Evolutionary conservation across 1,140 invertebrate genomes (phyloP).

Genomic region (Eriocheir sinensis): DNA sequence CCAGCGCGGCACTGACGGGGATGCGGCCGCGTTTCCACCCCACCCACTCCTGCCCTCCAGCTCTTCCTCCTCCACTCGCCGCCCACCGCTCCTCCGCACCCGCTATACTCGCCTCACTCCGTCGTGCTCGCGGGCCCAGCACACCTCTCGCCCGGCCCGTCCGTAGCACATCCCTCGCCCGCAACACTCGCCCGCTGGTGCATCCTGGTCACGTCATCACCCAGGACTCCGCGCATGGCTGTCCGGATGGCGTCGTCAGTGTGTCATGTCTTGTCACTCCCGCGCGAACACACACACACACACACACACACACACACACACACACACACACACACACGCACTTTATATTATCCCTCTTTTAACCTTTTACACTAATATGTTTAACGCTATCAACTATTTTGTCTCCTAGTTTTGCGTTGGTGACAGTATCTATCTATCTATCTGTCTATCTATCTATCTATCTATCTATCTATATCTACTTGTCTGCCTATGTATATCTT

Average conservation of each 20-base stretch:
- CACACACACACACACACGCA: background rate
- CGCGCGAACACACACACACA: conserved; percentile 3
- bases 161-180: background rate
- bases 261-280: background rate
- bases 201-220: too few species aligned
- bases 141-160: background rate
- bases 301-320: conserved; percentile 44
- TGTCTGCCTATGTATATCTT: conserved; percentile 39
- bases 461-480: background rate
- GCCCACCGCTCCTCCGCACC: background rate
- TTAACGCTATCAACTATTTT: too few species aligned
- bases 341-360: too few species aligned
- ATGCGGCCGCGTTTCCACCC: background rate
- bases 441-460: background rate
- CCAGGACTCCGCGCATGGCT: too few species aligned
- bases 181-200: too few species aligned
- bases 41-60: background rate
- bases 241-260: too few species aligned
- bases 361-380: too few species aligned
- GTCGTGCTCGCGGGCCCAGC: background rate
- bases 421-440: too few species aligned
- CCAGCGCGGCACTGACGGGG: background rate
- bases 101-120: background rate
- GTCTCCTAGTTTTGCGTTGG: too few species aligned
- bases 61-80: background rate